Evolutionary conservation across 2,113 vertebrate species (phyloP).

Genomic region (Amia ocellicauda): DNA sequence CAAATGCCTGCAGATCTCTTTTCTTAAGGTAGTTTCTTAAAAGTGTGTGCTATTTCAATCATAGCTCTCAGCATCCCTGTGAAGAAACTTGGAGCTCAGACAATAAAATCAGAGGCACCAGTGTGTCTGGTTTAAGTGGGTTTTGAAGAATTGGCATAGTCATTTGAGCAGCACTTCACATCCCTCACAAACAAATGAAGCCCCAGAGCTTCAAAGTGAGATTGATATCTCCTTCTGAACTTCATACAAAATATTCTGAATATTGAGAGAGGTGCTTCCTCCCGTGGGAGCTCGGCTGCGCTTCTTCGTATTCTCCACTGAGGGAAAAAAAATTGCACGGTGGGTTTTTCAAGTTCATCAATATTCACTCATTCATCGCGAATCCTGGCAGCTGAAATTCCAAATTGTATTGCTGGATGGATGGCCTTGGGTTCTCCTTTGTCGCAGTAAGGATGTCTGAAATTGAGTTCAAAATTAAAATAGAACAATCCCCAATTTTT

Average conservation of each 20-base stretch:
- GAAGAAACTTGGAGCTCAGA: constrained; percentile 45
- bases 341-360: constrained; percentile 74
- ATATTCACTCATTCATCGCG: constrained; percentile 72
- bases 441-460: constrained; percentile 55
- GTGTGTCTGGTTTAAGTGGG: constrained; percentile 58
- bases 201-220: constrained; percentile 76
- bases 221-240: constrained; percentile 81
- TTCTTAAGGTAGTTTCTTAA: constrained; percentile 36
- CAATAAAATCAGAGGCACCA: constrained; percentile 54
- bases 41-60: constrained; percentile 43
- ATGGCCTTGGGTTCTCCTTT: constrained; percentile 58
- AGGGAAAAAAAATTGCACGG: constrained; percentile 52
- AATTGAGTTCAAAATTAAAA: constrained; percentile 76
- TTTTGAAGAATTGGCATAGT: constrained; percentile 74
- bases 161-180: constrained; percentile 65
- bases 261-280: constrained; percentile 70
- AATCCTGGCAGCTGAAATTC: constrained; percentile 74
- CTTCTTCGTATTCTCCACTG: constrained; percentile 54
- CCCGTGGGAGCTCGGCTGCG: constrained; percentile 58
- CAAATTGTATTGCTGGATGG: constrained; percentile 63
- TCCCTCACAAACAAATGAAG: constrained; percentile 76
- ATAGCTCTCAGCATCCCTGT: constrained; percentile 31
- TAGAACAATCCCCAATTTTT: constrained; percentile 69
- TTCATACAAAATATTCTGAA: constrained; percentile 79
- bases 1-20: constrained; percentile 28